These are phyloP conservation scores for Thomomys bottae DNA, from an alignment of 2,113 vertebrate genomes.

Conservation along the genomic window DNA sequence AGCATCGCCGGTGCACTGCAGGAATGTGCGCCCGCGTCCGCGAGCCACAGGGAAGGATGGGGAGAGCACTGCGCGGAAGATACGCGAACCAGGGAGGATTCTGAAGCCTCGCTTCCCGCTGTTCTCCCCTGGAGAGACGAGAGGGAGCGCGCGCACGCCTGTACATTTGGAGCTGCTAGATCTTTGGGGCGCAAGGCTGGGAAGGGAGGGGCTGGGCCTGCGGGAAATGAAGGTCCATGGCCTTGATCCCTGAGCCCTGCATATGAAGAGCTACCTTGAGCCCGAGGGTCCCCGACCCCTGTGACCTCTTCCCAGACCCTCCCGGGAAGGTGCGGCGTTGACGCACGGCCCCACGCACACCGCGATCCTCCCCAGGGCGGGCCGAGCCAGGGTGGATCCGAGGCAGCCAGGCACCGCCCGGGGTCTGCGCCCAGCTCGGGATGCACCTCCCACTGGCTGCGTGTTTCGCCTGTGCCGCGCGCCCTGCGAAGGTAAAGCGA, in stretches of 20 bases:
- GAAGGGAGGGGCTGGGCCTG: slow-evolving; percentile 8
- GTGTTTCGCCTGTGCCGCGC: neutral
- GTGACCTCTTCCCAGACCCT: neutral
- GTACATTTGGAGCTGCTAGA: neutral
- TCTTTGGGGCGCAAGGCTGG: neutral
- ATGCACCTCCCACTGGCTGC: neutral
- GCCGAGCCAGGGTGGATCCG: neutral
- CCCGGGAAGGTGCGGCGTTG: slow-evolving; percentile 29
- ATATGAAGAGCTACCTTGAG: neutral
- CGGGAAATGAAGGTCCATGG: neutral
- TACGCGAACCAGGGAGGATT: neutral
- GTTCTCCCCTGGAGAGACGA: neutral
- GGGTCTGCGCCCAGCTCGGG: neutral
- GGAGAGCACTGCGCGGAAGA: neutral
- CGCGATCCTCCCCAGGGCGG: neutral
- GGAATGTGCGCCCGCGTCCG: neutral
- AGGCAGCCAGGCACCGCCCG: neutral
- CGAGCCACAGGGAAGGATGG: accelerated
- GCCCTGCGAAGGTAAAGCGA: neutral
- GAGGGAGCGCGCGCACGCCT: neutral
- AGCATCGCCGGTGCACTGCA: slow-evolving; percentile 16
- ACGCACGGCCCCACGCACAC: neutral
- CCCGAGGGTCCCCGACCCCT: neutral
- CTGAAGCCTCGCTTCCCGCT: neutral
- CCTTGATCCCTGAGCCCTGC: neutral